A percentile compares a stretch with the other conserved stretches of the same genome.
Evolutionary conservation across 1,140 invertebrate species (phyloP).

Genomic region (Microplitis mediator): DNA sequence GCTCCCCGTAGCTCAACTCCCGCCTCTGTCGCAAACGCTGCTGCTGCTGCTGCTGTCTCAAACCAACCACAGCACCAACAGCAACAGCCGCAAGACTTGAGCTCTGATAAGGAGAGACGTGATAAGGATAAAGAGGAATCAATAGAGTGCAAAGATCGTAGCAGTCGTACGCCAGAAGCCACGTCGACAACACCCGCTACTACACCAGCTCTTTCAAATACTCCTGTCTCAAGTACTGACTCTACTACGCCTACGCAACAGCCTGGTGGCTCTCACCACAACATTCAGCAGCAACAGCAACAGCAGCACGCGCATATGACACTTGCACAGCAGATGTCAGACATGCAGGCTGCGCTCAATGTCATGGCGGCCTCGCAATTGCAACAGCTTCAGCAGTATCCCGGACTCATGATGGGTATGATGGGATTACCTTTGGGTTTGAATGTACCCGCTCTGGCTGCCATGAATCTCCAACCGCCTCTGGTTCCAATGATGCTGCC

Average conservation of each 20-base stretch:
- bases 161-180: constrained; percentile 62
- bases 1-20: constrained; percentile 67
- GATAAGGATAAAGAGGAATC: constrained; percentile 66
- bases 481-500: constrained; percentile 90
- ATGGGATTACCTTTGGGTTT: constrained; percentile 85
- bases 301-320: constrained; percentile 59
- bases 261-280: constrained; percentile 55
- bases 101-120: constrained; percentile 56
- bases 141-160: constrained; percentile 55
- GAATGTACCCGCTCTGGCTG: constrained; percentile 81
- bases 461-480: constrained; percentile 86
- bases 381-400: constrained; percentile 73
- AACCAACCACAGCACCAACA: too few species aligned
- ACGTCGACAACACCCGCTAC: constrained; percentile 69
- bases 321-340: constrained; percentile 79
- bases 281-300: constrained; percentile 39
- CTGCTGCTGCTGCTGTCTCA: too few species aligned
- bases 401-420: constrained; percentile 67
- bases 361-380: constrained; percentile 81
- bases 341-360: constrained; percentile 85
- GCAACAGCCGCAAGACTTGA: constrained; percentile 49
- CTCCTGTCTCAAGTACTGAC: constrained; percentile 66
- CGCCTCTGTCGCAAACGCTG: constrained; percentile 32
- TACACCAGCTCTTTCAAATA: constrained; percentile 68
- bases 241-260: constrained; percentile 62